A percentile compares a stretch with the other conserved stretches of the same genome.
Evolutionary conservation across 2,113 vertebrate genomes (phyloP).

Genomic region (Chamaea fasciata): DNA sequence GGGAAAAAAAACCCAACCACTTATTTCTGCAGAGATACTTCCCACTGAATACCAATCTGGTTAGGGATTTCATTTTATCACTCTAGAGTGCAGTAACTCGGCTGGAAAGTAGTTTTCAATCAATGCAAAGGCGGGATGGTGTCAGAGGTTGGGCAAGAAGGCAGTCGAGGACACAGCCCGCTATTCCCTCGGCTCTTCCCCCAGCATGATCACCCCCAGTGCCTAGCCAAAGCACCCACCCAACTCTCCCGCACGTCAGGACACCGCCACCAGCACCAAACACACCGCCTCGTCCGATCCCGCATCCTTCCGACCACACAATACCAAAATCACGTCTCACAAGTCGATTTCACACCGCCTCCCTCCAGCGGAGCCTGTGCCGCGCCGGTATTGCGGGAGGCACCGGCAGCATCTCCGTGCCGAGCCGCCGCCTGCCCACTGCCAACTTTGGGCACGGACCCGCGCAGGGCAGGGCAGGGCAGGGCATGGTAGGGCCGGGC

Average conservation of each 20-base stretch:
- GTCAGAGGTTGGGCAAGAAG: neutral
- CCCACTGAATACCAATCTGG: neutral
- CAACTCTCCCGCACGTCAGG: fast-evolving
- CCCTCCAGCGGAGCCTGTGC: neutral
- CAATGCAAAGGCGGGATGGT: neutral
- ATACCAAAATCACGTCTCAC: neutral
- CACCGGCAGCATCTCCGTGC: neutral
- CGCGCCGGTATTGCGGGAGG: neutral
- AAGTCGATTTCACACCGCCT: neutral
- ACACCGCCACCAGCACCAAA: neutral
- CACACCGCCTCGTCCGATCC: neutral
- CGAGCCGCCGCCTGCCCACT: neutral
- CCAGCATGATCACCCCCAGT: neutral
- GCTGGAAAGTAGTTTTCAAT: neutral
- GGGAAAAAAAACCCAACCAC: fast-evolving
- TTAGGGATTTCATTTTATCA: neutral
- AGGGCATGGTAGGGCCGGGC: neutral
- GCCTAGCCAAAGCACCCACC: neutral
- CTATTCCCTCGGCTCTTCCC: neutral
- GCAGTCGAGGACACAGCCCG: neutral
- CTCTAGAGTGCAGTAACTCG: neutral
- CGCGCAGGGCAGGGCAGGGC: neutral
- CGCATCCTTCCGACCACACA: neutral
- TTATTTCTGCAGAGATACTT: neutral
- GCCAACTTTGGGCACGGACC: neutral